Base-by-base conservation (phyloP, 2,113 vertebrate genomes). In the Dipodomys stephensi region DNA sequence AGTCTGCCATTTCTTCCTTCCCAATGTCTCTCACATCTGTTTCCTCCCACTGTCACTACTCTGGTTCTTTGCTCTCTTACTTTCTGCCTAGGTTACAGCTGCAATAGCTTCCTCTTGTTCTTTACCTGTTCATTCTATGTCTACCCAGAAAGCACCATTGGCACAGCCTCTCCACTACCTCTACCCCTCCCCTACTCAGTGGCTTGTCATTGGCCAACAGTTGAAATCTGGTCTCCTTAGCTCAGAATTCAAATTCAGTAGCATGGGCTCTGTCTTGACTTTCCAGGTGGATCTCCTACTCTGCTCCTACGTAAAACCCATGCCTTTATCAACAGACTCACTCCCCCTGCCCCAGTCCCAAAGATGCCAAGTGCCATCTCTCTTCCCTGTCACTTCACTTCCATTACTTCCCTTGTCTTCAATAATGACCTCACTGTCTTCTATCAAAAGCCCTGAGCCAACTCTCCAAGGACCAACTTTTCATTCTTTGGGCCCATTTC, bases 1-100 rank as follows among this genome's bases (percentile, higher is more conserved):
- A 94, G 60, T 44, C 84, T 95, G 68, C 78, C 89, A 65, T 73
- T 83, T 94, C 83, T 94, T 96, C 91, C 92, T 95, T 78, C 32
- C 83, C 18, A 4, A 23, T 4, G 18, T 39, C 35, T 69, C 88
- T 81, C 8, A 4, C 83, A 89, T 95, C 93, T 95, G 94, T 93
- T 85, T 95, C 16, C 65, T 85, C 73, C 81, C 67, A 30, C 91
- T 64, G 44, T 12, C 72, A 39, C 77, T 78, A 27, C 65, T 72
- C 7, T 28, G 60, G 72, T 60, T 90, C 22, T 28, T n/a, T 76
- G 82, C 71, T 13, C 11, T 0, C 32, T 9, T 15, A 12, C 57
- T 53, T 91, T 57, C 72, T 87, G 32, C 64, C 72, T 69, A 27
- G 49, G 72, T 64, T 44, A 27, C 67, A 32, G 35, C 68, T 44